phyloP scores from a whole-genome alignment of 2,888 invertebrate genomes.

The Gasteruption jaculator region DNA sequence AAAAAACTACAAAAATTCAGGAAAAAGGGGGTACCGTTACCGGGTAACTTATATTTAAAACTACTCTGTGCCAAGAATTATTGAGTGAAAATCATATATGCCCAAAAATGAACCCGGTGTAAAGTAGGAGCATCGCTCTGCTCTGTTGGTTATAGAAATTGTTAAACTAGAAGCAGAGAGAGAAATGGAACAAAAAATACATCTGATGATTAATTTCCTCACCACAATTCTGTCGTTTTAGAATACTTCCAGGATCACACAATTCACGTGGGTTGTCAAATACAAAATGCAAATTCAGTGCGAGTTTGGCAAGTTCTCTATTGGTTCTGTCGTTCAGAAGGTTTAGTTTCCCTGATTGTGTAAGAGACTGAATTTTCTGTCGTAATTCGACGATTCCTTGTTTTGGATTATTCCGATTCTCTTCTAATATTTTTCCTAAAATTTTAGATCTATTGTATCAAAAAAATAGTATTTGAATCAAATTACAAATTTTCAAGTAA shows the following conservation, averaged over 20 bases:
- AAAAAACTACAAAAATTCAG: too few species aligned
- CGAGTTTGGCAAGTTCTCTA: conserved; percentile 34
- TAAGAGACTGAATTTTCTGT: conserved; percentile 32
- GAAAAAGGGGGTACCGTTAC: too few species aligned
- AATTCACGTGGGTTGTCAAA: conserved; percentile 32
- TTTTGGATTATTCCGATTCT: conserved; percentile 33
- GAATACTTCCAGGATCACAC: conserved; percentile 57
- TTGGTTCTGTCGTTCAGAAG: conserved; percentile 34
- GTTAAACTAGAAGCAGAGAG: not conserved
- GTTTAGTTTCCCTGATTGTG: conserved; percentile 30
- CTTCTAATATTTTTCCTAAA: conserved; percentile 40
- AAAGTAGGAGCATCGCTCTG: not conserved
- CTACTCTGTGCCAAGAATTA: too few species aligned
- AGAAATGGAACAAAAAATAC: not conserved
- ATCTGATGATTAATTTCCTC: conserved; percentile 6
- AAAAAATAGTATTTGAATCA: conserved; percentile 2
- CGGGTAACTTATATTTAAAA: too few species aligned
- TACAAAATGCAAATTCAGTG: conserved; percentile 35
- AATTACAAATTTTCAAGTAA: too few species aligned
- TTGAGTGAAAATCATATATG: too few species aligned
- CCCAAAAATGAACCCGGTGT: too few species aligned
- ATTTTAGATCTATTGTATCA: not conserved
- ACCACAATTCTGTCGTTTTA: conserved; percentile 58
- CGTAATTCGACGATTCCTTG: conserved; percentile 32
- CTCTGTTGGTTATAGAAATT: not conserved